These are phyloP conservation scores for Gasterosteus nipponicus DNA, from an alignment of 2,113 vertebrate genomes.

Conservation along the genomic window DNA sequence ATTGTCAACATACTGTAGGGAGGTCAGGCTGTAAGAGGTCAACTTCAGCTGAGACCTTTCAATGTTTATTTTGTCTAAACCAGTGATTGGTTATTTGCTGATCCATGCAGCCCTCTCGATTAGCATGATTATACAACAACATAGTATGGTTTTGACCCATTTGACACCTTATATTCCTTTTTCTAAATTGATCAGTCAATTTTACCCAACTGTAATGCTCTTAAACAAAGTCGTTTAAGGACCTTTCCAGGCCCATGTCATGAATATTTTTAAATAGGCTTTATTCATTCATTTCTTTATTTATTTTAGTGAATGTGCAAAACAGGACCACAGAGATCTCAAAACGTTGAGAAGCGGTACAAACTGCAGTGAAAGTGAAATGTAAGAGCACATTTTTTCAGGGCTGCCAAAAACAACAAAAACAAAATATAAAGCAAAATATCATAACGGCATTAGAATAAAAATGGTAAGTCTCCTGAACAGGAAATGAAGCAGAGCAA, in stretches of 20 bases:
- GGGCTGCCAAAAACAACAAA: constrained; percentile 22
- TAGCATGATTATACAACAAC: background rate
- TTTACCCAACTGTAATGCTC: background rate
- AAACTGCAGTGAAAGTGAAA: constrained; percentile 24
- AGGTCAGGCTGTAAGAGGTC: background rate
- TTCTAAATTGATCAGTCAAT: background rate
- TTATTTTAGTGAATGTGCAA: constrained; percentile 3
- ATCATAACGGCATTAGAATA: background rate
- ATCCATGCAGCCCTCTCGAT: background rate
- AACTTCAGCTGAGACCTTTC: background rate
- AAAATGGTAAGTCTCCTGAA: background rate
- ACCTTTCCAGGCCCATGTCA: background rate
- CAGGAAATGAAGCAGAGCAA: background rate
- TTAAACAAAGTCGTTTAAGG: background rate
- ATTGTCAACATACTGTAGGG: background rate
- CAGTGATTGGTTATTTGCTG: background rate
- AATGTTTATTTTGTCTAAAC: background rate
- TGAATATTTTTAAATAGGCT: background rate
- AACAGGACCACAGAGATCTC: constrained; percentile 3
- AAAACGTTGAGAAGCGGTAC: constrained; percentile 13
- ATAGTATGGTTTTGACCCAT: background rate
- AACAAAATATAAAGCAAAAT: constrained; percentile 15
- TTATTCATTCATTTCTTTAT: background rate
- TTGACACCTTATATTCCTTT: background rate
- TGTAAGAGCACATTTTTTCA: constrained; percentile 4